Conservation (phyloP, 2,888 invertebrate species). For the Drosophila nigritarsus region DNA sequence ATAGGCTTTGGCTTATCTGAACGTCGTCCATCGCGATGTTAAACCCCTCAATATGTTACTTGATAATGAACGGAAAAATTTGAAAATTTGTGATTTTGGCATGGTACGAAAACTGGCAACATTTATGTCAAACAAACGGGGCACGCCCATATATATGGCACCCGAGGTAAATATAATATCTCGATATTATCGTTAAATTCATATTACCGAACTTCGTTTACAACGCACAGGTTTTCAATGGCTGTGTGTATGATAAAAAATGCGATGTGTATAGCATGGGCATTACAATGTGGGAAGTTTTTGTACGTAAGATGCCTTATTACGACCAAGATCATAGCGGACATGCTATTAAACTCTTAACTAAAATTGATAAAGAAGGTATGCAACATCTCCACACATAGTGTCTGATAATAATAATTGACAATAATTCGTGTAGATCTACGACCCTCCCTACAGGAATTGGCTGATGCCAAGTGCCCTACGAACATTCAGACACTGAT, state of each 20-base stretch:
- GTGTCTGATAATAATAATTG: neutral
- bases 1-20: neutral
- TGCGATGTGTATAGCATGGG: slow-evolving; percentile 1
- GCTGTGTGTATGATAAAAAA: neutral
- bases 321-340: neutral
- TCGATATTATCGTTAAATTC: neutral
- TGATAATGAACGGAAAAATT: neutral
- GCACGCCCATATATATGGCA: neutral
- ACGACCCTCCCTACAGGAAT: neutral
- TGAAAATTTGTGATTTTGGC: neutral
- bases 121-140: neutral
- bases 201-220: neutral
- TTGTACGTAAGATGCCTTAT: neutral
- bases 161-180: neutral
- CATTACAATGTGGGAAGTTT: neutral
- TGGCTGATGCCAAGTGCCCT: neutral
- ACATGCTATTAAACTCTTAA: no score
- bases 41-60: neutral
- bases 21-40: neutral
- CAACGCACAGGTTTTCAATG: neutral
- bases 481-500: neutral
- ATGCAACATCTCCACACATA: neutral
- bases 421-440: neutral
- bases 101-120: neutral
- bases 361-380: accelerated